Percentiles rank a stretch among this genome's conserved stretches.
Conservation (phyloP, 2,888 invertebrate genomes). For the Drosophila melanosoma region DNA sequence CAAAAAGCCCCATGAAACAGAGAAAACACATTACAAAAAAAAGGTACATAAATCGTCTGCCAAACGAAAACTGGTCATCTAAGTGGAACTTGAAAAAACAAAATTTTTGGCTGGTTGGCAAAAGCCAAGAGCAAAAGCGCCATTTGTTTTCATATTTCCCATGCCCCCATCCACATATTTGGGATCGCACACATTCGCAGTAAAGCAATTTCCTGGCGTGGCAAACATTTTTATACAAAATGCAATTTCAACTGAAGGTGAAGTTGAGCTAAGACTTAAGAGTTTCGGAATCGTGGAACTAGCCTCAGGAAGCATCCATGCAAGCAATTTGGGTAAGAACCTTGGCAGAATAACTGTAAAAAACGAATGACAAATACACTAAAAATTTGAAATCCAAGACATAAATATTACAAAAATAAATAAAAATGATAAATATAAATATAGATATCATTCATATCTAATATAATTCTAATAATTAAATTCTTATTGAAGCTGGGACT, state of each 20-base stretch:
- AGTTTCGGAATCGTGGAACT: conserved; percentile 6
- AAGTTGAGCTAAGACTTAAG: conserved; percentile 57
- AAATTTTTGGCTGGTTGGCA: conserved; percentile 47
- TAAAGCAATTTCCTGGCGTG: conserved; percentile 42
- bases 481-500: background rate
- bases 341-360: conserved; percentile 62
- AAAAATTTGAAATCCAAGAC: too few relatives aligned
- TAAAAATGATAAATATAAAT: background rate
- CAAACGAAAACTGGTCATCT: conserved; percentile 11
- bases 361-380: conserved; percentile 26
- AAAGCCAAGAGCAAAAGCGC: conserved; percentile 58
- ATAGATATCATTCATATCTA: background rate
- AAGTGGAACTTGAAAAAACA: conserved; percentile 34
- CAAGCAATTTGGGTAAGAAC: conserved; percentile 49
- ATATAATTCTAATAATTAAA: background rate
- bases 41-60: conserved; percentile 46
- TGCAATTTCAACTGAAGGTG: conserved; percentile 71
- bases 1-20: background rate
- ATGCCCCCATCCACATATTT: conserved; percentile 8
- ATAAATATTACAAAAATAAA: background rate
- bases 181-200: background rate
- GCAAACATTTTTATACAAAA: conserved; percentile 70
- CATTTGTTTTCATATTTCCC: conserved; percentile 76
- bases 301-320: conserved; percentile 12
- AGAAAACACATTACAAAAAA: conserved; percentile 3